phyloP scores from a whole-genome alignment of 1,140 invertebrate species.

The Monomorium pharaonis region DNA sequence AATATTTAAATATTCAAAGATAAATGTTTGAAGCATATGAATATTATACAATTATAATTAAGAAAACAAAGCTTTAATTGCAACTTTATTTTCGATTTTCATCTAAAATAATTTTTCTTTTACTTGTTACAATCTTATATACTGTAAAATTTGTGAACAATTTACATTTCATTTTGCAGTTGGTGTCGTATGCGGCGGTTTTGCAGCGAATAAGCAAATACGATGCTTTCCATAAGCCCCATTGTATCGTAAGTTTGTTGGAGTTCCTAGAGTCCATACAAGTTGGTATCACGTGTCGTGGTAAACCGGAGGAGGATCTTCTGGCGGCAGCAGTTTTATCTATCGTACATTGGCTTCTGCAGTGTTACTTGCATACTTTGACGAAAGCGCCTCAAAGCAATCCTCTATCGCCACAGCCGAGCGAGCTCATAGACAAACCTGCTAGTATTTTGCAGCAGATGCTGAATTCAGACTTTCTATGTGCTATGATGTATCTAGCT shows the following conservation, averaged over 20 bases:
- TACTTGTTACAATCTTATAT: too few species aligned
- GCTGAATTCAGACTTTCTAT: constrained; percentile 90
- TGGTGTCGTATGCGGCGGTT: constrained; percentile 96
- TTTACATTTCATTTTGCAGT: constrained; percentile 80
- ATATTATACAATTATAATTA: too few species aligned
- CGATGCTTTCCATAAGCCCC: constrained; percentile 94
- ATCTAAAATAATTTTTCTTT: too few species aligned
- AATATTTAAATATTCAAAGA: too few species aligned
- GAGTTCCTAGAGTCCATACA: constrained; percentile 94
- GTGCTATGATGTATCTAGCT: constrained; percentile 93
- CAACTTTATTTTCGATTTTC: too few species aligned
- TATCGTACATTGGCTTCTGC: constrained; percentile 92
- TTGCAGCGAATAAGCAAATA: constrained; percentile 95
- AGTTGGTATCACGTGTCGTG: constrained; percentile 89
- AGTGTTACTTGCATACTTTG: constrained; percentile 89
- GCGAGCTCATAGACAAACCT: constrained; percentile 90
- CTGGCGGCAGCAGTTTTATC: constrained; percentile 91
- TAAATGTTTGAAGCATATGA: too few species aligned
- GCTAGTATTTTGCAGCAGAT: constrained; percentile 89
- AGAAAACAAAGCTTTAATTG: too few species aligned
- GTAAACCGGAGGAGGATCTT: constrained; percentile 93
- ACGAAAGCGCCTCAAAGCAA: constrained; percentile 84
- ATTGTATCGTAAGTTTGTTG: constrained; percentile 94
- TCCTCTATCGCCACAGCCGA: constrained; percentile 84
- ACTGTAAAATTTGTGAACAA: not conserved